Conservation (phyloP, 1,140 invertebrate genomes). For the Formica selysi region DNA sequence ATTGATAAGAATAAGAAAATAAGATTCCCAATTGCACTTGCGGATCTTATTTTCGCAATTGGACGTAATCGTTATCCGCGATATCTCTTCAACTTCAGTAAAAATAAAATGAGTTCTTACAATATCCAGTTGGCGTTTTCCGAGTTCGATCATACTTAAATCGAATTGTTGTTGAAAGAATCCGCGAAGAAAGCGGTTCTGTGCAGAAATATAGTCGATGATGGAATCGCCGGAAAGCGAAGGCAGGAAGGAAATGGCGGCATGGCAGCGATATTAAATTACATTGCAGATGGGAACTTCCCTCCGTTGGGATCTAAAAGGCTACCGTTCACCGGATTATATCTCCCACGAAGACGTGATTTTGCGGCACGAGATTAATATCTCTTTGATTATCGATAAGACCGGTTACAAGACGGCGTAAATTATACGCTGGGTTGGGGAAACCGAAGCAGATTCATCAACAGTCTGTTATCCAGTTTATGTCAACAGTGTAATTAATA, state of each 20-base stretch:
- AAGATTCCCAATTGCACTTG: no score
- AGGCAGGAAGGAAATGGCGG: slow-evolving; percentile 5
- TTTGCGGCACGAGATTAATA: slow-evolving; percentile 18
- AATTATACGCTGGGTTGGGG: slow-evolving; percentile 1
- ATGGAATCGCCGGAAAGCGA: slow-evolving; percentile 34
- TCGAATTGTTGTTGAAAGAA: slow-evolving; percentile 35
- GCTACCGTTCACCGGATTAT: not conserved
- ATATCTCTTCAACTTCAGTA: not conserved
- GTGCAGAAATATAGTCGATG: slow-evolving; percentile 38
- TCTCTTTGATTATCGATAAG: slow-evolving; percentile 1
- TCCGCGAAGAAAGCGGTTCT: slow-evolving; percentile 25
- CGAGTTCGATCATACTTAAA: slow-evolving; percentile 36
- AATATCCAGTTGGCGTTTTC: slow-evolving; percentile 33
- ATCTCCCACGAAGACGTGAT: slow-evolving; percentile 22
- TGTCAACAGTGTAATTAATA: not conserved
- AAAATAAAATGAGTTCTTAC: slow-evolving; percentile 28
- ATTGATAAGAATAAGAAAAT: not conserved
- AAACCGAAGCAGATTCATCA: not conserved
- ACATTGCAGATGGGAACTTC: slow-evolving; percentile 37
- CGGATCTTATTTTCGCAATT: not conserved
- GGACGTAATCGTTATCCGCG: not conserved
- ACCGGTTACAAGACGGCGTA: not conserved
- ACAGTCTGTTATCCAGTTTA: no score
- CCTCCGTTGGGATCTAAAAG: slow-evolving; percentile 33
- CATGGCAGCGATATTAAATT: slow-evolving; percentile 37